Conservation (phyloP, 2,113 vertebrate species). For the human (Homo sapiens) region GRCh38 chr2:67381501-67382000, state of each 20-base stretch:
- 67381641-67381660: not conserved
- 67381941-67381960: not conserved
- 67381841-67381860: not conserved
- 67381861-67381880: not conserved
- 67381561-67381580: not conserved
- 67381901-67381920: not conserved
- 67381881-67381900: not conserved
- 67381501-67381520: not conserved
- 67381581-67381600: not conserved
- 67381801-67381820: not conserved
- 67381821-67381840: not conserved
- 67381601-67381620: not conserved
- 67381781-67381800: not conserved
- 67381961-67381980: not conserved
- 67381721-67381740: not conserved
- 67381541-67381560: not conserved
- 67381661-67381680: not conserved
- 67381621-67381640: not conserved
- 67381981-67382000: not conserved
- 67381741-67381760: not conserved
- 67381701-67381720: not conserved
- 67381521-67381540: not conserved
- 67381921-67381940: not conserved
- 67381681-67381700: not conserved
- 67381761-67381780: not conserved